Evolutionary conservation across 2,888 invertebrate genomes (phyloP), one percentile per base, ranked within the genome.

Genomic region (Trissolcus brochymenae): DNA sequence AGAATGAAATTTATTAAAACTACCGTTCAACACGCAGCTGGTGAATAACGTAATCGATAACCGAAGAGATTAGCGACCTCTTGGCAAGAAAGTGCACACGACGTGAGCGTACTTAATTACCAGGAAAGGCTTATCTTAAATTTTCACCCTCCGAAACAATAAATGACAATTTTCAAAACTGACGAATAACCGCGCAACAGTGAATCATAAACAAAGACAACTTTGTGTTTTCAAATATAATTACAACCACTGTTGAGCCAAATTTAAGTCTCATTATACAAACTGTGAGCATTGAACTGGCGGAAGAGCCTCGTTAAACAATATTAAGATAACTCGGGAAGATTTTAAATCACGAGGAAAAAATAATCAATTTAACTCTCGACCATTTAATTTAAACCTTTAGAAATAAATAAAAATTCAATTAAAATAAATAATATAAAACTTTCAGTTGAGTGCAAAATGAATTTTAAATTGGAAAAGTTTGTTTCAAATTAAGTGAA

Each of bases 1-100:
- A 60, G 55, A 73, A 73, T 25, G 60, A 73, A 73, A 73, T 73
- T 73, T 66, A 73, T 66, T 51, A 57, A 67, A 57, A 74, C 60
- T 43, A 43, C 67, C 56, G 35, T 11, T 53, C 51, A 46, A 16
- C 75, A 75, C 68, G 75, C 75, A 75, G 50, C 59, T 53, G 53
- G 46, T 54, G 57, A 75, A 50, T 64, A 68, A 54, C 46, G 59
- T 75, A 68, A 75, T 68, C 59, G 75, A 75, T 75, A 75, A 64
- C 64, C 54, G 16, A 74, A 67, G 68, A 68, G 75, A 75, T 68
- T 68, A 75, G 64, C 14, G 16, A 16, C 11, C 21, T 55, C 51
- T 61, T 57, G 67, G 67, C 61, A 67, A 67, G 74, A 50, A 62
- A 75, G 6, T 50, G 53, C 75, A 59, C 35, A 35, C 35, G 6